These are phyloP conservation scores for Macroglossus sobrinus DNA, from an alignment of 2,113 vertebrate genomes.

Conservation along the genomic window DNA sequence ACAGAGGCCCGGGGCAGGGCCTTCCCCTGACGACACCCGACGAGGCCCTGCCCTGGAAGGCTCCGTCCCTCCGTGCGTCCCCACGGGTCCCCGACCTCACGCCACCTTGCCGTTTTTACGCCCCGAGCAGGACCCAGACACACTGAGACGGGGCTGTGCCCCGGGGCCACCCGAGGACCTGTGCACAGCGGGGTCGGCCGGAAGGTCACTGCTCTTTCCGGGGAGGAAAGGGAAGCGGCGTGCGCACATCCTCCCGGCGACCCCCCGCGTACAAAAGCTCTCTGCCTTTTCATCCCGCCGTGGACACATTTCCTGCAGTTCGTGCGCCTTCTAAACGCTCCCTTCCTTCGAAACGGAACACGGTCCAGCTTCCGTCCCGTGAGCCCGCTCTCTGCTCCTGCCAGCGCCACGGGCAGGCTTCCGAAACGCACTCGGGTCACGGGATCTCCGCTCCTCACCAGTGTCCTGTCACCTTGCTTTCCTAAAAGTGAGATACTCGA, in stretches of 20 bases:
- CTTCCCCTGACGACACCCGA: not conserved
- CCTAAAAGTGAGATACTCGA: not conserved
- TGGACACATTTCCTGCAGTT: not conserved
- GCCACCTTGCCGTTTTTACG: not conserved
- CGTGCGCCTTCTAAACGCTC: not conserved
- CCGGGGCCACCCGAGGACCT: not conserved
- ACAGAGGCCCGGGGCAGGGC: not conserved
- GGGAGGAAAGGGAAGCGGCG: not conserved
- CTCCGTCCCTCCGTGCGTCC: not conserved
- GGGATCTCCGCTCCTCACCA: not conserved
- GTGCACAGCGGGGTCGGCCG: rapidly evolving
- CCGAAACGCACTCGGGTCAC: not conserved
- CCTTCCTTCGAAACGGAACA: not conserved
- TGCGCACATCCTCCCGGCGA: no score
- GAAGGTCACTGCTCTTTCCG: not conserved
- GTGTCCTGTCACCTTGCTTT: not conserved
- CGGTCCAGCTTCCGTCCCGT: not conserved
- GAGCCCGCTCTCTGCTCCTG: not conserved
- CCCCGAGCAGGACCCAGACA: not conserved
- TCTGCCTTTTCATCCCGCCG: not conserved
- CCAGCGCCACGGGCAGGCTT: not conserved
- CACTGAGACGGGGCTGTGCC: not conserved
- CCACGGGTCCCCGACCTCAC: not conserved
- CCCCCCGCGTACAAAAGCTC: not conserved
- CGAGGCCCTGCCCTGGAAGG: not conserved